Conservation (phyloP, 1,140 invertebrate genomes). For the Drosophila obscura region DNA sequence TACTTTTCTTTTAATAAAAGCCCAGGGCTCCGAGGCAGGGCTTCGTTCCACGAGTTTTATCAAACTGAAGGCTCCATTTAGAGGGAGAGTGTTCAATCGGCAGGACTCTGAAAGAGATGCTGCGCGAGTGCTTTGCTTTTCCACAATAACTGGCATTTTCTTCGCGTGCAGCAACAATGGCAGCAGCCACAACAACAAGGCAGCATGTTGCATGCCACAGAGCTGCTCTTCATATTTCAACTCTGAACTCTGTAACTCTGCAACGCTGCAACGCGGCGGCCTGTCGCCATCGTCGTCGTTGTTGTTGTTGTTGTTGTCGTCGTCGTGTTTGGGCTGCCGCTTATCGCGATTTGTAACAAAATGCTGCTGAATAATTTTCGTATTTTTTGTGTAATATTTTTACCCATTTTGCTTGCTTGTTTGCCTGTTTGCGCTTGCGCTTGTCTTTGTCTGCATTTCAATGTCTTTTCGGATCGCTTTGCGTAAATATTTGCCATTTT, state of each 20-base stretch:
- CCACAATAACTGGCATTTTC: not conserved
- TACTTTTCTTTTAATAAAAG: too few species aligned
- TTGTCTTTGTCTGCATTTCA: constrained; percentile 29
- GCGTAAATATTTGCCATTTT: constrained; percentile 63
- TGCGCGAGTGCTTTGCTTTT: too few species aligned
- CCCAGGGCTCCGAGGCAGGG: too few species aligned
- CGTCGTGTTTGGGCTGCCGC: constrained; percentile 25
- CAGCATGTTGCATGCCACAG: constrained; percentile 27
- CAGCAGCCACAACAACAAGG: not conserved
- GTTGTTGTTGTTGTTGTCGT: not conserved
- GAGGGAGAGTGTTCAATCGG: not conserved
- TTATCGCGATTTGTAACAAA: constrained; percentile 52
- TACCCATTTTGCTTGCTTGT: constrained; percentile 1
- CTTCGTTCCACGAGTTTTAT: too few species aligned
- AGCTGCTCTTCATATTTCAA: constrained; percentile 61
- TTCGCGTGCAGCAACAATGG: constrained; percentile 6
- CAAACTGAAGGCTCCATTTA: too few species aligned
- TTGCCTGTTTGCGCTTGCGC: constrained; percentile 1
- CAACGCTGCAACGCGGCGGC: too few species aligned
- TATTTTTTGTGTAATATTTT: constrained; percentile 4
- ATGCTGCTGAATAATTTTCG: constrained; percentile 35
- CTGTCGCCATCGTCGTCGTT: constrained; percentile 21
- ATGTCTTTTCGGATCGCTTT: constrained; percentile 22
- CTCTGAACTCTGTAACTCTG: not conserved
- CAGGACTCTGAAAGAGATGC: too few species aligned